Evolutionary conservation across 2,113 vertebrate genomes (phyloP), one percentile per base, ranked within the genome.

Genomic region (Pluvialis apricaria): DNA sequence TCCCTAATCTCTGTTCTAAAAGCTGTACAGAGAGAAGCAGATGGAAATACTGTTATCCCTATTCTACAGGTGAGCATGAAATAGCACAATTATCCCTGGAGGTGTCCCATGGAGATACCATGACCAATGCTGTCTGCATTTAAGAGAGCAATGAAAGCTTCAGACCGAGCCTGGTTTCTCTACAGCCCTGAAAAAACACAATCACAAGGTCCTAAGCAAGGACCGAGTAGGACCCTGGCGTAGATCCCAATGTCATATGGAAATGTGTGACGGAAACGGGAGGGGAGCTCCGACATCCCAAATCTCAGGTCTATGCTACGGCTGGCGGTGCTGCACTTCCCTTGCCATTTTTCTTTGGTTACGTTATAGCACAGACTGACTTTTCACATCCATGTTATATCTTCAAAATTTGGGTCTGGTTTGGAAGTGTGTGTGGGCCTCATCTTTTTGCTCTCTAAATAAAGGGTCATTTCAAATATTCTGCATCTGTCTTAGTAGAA

Each of bases 191-290:
- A 73, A 92, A 91, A 78, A 10, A 13, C 0, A 2, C 45, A 90
- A 22, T 34, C 51, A 45, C 69, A 75, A 82, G 34, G 17, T 60
- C 52, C 61, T 34, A 62, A 69, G 55, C 31, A 72, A 79, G 65
- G 70, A 52, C 65, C 2, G 0, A 25, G 44, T 2, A 76, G 49
- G 38, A 44, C 52, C 15, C 70, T 80, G 52, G 54, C 49, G 85
- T 31, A 69, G 61, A 64, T 64, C 57, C 55, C 47, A 40, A 5
- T 12, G 6, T 75, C 60, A 25, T 9, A 68, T 0, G 8, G 64
- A 70, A 88, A 14, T 36, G 20, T 36, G 55, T 60, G 72, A 38
- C 0, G 0, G 55, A 80, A 28, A 7, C 0, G 4, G 62, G n/a
- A 82, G 36, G 17, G 38, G 9, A 90, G 40, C 26, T 86, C 62